Evolutionary conservation across 1,140 invertebrate genomes (phyloP).

Genomic region (Nixonia krombeini): DNA sequence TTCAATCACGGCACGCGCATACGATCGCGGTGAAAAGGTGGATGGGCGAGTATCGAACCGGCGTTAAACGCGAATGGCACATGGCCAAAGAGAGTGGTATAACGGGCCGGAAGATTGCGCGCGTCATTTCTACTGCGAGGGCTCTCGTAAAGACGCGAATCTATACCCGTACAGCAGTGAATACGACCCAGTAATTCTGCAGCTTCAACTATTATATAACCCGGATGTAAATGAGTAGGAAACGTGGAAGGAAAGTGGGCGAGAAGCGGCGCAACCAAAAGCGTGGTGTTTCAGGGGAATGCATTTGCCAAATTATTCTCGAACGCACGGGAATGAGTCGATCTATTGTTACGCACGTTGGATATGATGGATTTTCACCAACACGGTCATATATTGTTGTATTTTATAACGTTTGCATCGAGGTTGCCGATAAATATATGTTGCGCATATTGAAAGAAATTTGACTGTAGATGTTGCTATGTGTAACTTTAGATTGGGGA

Average conservation of each 20-base stretch:
- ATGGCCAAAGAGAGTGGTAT: conserved; percentile 12
- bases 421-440: neutral
- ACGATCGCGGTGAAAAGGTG: conserved; percentile 13
- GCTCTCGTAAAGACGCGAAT: conserved; percentile 35
- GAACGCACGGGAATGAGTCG: conserved; percentile 12
- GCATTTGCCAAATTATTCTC: conserved; percentile 51
- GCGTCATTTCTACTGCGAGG: conserved; percentile 19
- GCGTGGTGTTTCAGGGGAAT: conserved; percentile 26
- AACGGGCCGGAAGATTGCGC: conserved; percentile 16
- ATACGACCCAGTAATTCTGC: conserved; percentile 40
- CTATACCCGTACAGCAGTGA: conserved; percentile 26
- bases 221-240: conserved; percentile 50
- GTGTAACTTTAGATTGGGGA: no score
- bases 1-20: conserved; percentile 31
- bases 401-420: conserved; percentile 11
- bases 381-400: conserved; percentile 36
- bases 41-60: conserved; percentile 4
- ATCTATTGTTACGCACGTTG: conserved; percentile 35
- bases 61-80: conserved; percentile 25
- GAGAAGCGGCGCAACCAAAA: conserved; percentile 24
- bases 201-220: conserved; percentile 45
- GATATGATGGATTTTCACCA: conserved; percentile 39
- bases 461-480: no score
- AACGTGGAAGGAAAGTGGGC: conserved; percentile 44
- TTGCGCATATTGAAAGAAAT: neutral